A percentile compares a stretch with the other conserved stretches of the same genome.
These are phyloP conservation scores for Gastrophryne carolinensis DNA, from an alignment of 2,797 vertebrate genomes.

Conservation along the genomic window DNA sequence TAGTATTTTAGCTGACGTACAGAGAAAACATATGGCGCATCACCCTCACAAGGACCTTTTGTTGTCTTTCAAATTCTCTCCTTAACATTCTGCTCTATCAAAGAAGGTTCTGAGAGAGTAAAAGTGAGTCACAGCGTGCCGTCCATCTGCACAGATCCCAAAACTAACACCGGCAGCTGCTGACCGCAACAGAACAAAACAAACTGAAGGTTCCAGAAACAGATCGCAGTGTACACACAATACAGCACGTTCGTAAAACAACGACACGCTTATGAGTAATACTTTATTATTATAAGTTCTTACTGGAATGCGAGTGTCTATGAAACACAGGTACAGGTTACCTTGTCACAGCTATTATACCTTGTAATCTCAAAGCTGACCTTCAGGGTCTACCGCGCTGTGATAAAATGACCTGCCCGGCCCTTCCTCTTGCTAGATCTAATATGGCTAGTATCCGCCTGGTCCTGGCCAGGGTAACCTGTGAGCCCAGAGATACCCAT, in stretches of 20 bases:
- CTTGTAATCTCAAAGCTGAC: no score
- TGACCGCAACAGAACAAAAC: conserved; percentile 25
- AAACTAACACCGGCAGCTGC: background rate
- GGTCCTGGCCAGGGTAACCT: no score
- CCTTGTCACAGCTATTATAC: no score
- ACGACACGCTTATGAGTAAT: no score
- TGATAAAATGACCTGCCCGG: no score
- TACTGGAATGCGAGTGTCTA: no score
- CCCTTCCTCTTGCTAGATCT: no score
- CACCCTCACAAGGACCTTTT: background rate
- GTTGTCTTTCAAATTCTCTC: conserved; percentile 11
- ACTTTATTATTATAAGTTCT: no score
- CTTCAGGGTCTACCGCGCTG: no score
- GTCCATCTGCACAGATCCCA: background rate
- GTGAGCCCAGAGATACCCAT: no score
- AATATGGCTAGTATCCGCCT: no score
- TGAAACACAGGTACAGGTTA: no score
- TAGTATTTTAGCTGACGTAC: conserved; percentile 7
- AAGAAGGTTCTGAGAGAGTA: conserved; percentile 21
- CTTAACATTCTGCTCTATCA: conserved; percentile 22
- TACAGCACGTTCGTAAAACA: background rate
- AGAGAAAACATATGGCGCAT: conserved; percentile 18
- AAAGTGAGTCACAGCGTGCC: background rate
- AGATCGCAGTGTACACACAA: background rate
- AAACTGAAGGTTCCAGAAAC: background rate